Base-by-base conservation (phyloP, 2,797 vertebrate genomes). In the Thripadectes ignobilis region DNA sequence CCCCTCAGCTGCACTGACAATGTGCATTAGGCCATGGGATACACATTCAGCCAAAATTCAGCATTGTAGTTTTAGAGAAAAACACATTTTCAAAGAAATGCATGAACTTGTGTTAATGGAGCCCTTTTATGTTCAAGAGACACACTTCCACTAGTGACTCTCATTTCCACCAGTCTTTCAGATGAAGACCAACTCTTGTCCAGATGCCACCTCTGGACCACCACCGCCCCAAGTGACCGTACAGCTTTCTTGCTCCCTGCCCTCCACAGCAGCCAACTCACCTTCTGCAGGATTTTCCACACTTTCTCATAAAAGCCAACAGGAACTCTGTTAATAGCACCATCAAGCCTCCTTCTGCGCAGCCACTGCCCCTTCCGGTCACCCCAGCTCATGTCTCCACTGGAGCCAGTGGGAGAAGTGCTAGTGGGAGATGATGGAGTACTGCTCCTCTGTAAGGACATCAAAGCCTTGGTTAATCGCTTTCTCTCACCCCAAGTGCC, bases 301-400 rank as follows among this genome's bases (percentile, higher is more conserved):
- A 99, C 99, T 94, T 98, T 99, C 96, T 99, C 99, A 96, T 99
- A 99, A 97, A 99, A 99, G 27, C 99, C 99, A 96, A 99, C 97
- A 0, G 99, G 99, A 27, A 99, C 99, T 82, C 99, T 98, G 97
- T 99, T 99, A 87, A 99, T 99, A 19, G 99, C 99, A 15, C 99
- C 99, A 12, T 99, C 99, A 38, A 99, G 98, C 74, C 99, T 96
- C 27, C 99, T 98, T 34, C 99, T 98, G 93, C 99, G 98, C 63
- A 99, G 97, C 99, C 99, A 99, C 97, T 99, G 99, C 52, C 99
- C 99, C 96, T 99, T 99, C 22, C 98, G 98, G 92, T 99, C 99
- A 85, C 99, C 99, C 99, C 98, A 99, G 80, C 98, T 98, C 11
- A 98, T 97, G 54, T 98, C 96, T 20, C 98, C 98, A 1, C 91